A percentile compares a stretch with the other conserved stretches of the same genome.
phyloP scores from a whole-genome alignment of 2,888 invertebrate species.

The Cryptocephalus moraei region DNA sequence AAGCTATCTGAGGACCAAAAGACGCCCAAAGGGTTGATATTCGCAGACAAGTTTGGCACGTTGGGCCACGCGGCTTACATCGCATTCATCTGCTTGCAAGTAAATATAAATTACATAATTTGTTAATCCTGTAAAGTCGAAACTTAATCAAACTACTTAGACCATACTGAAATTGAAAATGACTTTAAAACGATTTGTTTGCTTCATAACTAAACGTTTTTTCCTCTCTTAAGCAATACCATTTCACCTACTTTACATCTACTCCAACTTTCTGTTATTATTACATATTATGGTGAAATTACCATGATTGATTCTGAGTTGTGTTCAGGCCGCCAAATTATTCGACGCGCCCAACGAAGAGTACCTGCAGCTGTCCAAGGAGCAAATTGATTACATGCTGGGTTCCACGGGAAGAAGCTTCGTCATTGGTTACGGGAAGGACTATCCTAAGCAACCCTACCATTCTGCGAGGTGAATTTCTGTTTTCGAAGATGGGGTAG shows the following conservation, averaged over 20 bases:
- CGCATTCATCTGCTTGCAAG: constrained; percentile 45
- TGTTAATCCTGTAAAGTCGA: too few relatives aligned
- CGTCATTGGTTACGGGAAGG: constrained; percentile 44
- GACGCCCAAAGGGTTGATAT: constrained; percentile 45
- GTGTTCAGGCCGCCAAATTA: constrained; percentile 31
- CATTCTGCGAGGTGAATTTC: constrained; percentile 41
- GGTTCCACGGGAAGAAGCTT: constrained; percentile 44
- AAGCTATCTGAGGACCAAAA: constrained; percentile 37
- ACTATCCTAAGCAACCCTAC: constrained; percentile 44
- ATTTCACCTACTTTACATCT: too few relatives aligned
- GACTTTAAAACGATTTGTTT: too few relatives aligned
- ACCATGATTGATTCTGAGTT: too few relatives aligned
- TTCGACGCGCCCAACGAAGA: constrained; percentile 28
- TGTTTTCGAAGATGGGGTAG: too few relatives aligned
- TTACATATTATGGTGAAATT: too few relatives aligned
- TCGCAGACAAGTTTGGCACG: constrained; percentile 44
- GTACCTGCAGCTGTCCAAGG: constrained; percentile 41
- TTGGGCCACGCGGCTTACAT: constrained; percentile 46
- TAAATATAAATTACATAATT: constrained; percentile 18
- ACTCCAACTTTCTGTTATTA: too few relatives aligned
- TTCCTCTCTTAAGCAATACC: too few relatives aligned
- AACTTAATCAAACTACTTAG: background rate
- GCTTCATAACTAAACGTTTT: too few relatives aligned
- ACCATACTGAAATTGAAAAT: too few relatives aligned
- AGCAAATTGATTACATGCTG: constrained; percentile 46